Conservation (phyloP, 92 coral and sea anemone species). For the Zoanthus solanderi region DNA sequence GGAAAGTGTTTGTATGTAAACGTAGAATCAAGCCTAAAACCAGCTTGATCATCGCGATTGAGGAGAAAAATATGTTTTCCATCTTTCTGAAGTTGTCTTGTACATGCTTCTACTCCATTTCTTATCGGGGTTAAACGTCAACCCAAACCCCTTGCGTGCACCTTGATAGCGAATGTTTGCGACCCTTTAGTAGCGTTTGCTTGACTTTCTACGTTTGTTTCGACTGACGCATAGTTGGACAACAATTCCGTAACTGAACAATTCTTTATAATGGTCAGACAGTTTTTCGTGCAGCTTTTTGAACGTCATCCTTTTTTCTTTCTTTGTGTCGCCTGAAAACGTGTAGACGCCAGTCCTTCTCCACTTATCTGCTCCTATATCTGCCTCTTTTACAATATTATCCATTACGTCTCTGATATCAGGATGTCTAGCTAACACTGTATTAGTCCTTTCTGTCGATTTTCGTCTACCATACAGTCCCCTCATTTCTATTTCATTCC, state of each 20-base stretch:
- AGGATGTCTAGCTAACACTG: constrained; percentile 8
- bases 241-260: constrained; percentile 26
- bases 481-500: neutral
- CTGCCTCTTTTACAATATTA: constrained; percentile 36
- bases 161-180: neutral
- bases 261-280: neutral
- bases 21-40: constrained; percentile 26
- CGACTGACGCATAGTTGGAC: constrained; percentile 24
- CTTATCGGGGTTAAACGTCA: constrained; percentile 25
- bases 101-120: constrained; percentile 44
- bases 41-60: constrained; percentile 51
- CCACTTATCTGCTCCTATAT: constrained; percentile 56
- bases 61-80: constrained; percentile 36
- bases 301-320: constrained; percentile 44
- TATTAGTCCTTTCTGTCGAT: neutral
- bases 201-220: constrained; percentile 23
- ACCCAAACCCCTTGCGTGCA: constrained; percentile 28
- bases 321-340: constrained; percentile 48
- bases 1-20: constrained; percentile 44
- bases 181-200: constrained; percentile 18
- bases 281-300: constrained; percentile 21
- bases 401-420: constrained; percentile 43
- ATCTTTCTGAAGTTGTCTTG: constrained; percentile 48
- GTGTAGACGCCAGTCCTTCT: constrained; percentile 49
- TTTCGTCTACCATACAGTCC: constrained; percentile 12